Evolutionary conservation across 2,888 invertebrate genomes (phyloP).

Genomic region (Tholera decimalis): DNA sequence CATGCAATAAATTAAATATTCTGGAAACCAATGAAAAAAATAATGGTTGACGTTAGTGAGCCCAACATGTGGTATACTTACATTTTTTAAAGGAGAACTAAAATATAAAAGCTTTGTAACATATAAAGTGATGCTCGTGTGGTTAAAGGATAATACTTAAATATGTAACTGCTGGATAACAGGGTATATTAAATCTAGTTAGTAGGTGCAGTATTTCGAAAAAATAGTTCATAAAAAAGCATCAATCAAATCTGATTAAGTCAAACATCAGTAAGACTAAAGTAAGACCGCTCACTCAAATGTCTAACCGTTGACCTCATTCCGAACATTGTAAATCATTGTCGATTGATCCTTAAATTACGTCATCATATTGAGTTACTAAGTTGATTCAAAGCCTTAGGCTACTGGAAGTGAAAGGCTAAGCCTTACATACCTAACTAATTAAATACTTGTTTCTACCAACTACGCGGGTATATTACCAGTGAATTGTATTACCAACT

Average conservation of each 20-base stretch:
- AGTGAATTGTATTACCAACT: slow-evolving; percentile 20
- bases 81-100: background rate
- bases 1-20: slow-evolving; percentile 28
- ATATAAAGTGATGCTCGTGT: background rate
- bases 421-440: slow-evolving; percentile 55
- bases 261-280: slow-evolving; percentile 16
- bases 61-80: background rate
- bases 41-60: background rate
- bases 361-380: slow-evolving; percentile 60
- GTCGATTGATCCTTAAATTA: slow-evolving; percentile 66
- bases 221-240: too few species aligned
- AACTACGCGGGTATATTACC: slow-evolving; percentile 52
- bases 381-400: slow-evolving; percentile 56
- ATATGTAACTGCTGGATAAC: too few species aligned
- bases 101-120: too few species aligned
- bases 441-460: slow-evolving; percentile 64
- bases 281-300: slow-evolving; percentile 30
- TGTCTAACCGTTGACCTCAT: slow-evolving; percentile 51
- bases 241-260: slow-evolving; percentile 3
- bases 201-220: too few species aligned
- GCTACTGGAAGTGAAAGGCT: slow-evolving; percentile 66
- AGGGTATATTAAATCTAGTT: too few species aligned
- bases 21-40: background rate
- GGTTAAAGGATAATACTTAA: too few species aligned
- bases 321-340: slow-evolving; percentile 57